Evolutionary conservation across 1,140 invertebrate species (phyloP).

Genomic region (Triops cancriformis): DNA sequence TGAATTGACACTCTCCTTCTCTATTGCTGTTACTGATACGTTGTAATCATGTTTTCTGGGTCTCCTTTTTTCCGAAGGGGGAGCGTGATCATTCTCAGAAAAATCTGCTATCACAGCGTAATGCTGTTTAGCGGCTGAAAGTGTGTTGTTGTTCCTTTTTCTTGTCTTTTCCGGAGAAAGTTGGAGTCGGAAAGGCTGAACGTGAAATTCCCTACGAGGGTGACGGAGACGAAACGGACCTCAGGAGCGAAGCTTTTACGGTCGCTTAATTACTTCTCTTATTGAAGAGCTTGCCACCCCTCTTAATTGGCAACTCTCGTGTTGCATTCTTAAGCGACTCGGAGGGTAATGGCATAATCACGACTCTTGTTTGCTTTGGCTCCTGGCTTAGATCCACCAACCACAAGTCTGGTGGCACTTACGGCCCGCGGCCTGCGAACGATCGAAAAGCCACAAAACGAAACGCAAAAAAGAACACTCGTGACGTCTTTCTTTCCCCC

Average conservation of each 20-base stretch:
- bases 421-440: not conserved
- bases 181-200: not conserved
- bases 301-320: constrained; percentile 8
- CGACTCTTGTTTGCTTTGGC: constrained; percentile 9
- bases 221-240: constrained; percentile 1
- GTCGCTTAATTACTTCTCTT: constrained; percentile 1
- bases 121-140: no score
- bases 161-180: not conserved
- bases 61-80: no score
- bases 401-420: not conserved
- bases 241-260: not conserved
- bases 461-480: not conserved
- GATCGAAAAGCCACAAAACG: not conserved
- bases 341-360: constrained; percentile 2
- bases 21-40: constrained; percentile 18
- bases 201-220: constrained; percentile 14
- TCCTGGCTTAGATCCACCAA: constrained; percentile 12
- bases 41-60: constrained; percentile 1
- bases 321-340: constrained; percentile 10
- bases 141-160: no score
- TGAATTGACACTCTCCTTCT: not conserved
- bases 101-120: no score
- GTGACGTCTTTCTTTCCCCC: not conserved
- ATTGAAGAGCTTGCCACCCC: constrained; percentile 2
- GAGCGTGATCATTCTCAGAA: no score